A percentile compares a stretch with the other conserved stretches of the same genome.
Evolutionary conservation across 1,140 invertebrate species (phyloP).

Genomic region (Phenacoccus solenopsis): DNA sequence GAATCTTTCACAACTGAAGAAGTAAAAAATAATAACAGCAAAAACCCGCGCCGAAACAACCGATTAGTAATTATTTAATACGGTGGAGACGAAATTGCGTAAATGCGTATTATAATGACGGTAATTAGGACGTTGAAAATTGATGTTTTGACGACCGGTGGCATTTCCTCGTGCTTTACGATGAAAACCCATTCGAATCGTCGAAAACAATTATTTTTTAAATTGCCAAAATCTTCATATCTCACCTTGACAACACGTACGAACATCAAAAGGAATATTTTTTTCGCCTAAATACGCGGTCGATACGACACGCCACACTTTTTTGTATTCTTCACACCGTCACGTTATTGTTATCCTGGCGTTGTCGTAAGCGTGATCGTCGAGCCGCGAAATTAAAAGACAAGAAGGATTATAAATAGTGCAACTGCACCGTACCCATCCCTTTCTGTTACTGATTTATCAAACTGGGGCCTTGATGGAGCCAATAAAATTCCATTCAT

Average conservation of each 20-base stretch:
- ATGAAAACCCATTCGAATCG: not conserved
- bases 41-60: too few species aligned
- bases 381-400: constrained; percentile 14
- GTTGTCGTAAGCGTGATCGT: constrained; percentile 4
- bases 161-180: too few species aligned
- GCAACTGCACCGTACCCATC: not conserved
- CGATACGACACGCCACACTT: too few species aligned
- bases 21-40: too few species aligned
- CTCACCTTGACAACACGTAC: not conserved
- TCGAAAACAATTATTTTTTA: not conserved
- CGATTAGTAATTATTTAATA: too few species aligned
- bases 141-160: not conserved
- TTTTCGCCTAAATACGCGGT: too few species aligned
- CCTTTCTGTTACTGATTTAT: constrained; percentile 7
- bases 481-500: constrained; percentile 7
- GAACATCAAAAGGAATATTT: too few species aligned
- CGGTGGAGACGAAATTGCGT: too few species aligned
- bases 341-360: not conserved
- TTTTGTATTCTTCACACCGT: too few species aligned
- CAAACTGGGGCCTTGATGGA: constrained; percentile 3
- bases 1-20: too few species aligned
- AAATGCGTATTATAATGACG: too few species aligned
- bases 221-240: not conserved
- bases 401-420: constrained; percentile 10
- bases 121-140: not conserved